phyloP scores from a whole-genome alignment of 2,113 vertebrate species.

The Alligator sinensis region DNA sequence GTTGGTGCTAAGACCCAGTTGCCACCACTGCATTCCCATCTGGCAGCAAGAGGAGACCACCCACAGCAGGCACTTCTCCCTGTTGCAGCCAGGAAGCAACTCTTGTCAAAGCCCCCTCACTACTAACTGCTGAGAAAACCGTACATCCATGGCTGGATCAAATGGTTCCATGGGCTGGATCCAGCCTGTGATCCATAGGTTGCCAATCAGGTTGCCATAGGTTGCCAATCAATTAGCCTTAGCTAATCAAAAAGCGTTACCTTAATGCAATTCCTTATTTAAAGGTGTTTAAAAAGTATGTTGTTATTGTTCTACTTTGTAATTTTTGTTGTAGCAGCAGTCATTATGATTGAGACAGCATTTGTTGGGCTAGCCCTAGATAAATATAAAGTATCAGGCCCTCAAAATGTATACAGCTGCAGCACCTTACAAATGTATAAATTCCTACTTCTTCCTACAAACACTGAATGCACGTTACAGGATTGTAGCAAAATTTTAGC shows the following conservation, averaged over 20 bases:
- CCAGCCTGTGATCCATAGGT: too few relatives aligned
- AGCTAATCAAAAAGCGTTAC: neutral
- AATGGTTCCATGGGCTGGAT: too few relatives aligned
- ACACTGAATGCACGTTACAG: neutral
- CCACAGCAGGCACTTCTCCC: too few relatives aligned
- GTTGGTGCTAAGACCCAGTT: too few relatives aligned
- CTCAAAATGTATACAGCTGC: neutral
- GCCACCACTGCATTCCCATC: too few relatives aligned
- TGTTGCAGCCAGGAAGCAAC: too few relatives aligned
- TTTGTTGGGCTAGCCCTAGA: neutral
- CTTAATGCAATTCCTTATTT: neutral
- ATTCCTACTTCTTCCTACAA: neutral
- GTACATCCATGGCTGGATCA: too few relatives aligned
- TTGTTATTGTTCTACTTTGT: neutral
- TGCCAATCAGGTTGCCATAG: too few relatives aligned
- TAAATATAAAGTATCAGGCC: neutral
- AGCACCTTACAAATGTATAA: neutral
- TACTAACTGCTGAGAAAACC: too few relatives aligned
- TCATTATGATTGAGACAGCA: neutral
- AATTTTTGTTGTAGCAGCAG: neutral
- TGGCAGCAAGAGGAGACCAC: too few relatives aligned
- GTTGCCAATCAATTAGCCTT: neutral
- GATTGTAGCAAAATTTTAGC: neutral
- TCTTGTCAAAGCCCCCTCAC: too few relatives aligned
- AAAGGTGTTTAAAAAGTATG: neutral